Evolutionary conservation across 2,888 invertebrate genomes (phyloP).

Genomic region (Selenia dentaria): DNA sequence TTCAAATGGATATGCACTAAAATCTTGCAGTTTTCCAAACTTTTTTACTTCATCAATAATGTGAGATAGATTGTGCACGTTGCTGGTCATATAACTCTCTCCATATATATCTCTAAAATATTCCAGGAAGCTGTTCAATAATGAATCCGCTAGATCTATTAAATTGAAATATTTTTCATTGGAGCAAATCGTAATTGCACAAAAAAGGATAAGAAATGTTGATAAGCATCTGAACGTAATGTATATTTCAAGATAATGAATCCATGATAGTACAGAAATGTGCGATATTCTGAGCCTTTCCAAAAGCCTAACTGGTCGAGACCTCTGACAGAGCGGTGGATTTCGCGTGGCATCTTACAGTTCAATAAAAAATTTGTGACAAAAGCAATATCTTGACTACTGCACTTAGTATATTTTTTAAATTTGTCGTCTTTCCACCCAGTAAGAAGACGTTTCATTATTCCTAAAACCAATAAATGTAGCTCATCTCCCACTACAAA

Average conservation of each 20-base stretch:
- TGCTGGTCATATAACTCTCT: conserved; percentile 8
- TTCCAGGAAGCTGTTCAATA: conserved; percentile 6
- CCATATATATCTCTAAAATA: conserved; percentile 8
- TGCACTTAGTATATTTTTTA: conserved; percentile 6
- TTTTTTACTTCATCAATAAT: conserved; percentile 3
- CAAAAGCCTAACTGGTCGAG: neutral
- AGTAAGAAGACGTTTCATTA: conserved; percentile 30
- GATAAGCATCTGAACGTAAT: neutral
- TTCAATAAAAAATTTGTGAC: neutral
- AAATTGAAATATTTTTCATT: conserved; percentile 2
- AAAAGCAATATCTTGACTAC: conserved; percentile 3
- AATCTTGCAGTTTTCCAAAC: neutral
- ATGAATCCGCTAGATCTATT: neutral
- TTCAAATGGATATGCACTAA: conserved; percentile 15
- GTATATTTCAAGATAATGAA: conserved; percentile 3
- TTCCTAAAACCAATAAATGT: conserved; percentile 35
- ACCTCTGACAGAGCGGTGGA: conserved; percentile 8
- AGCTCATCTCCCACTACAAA: conserved; percentile 35
- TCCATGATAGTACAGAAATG: conserved; percentile 10
- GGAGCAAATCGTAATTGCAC: no score
- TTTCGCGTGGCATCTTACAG: conserved; percentile 7
- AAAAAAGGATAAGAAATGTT: neutral
- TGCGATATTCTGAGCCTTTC: conserved; percentile 13
- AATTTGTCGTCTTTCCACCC: conserved; percentile 10
- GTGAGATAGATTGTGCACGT: conserved; percentile 8